Evolutionary conservation across 2,113 vertebrate genomes (phyloP), one percentile per base, ranked within the genome.

Genomic region (Rhegmatorhina hoffmannsi): DNA sequence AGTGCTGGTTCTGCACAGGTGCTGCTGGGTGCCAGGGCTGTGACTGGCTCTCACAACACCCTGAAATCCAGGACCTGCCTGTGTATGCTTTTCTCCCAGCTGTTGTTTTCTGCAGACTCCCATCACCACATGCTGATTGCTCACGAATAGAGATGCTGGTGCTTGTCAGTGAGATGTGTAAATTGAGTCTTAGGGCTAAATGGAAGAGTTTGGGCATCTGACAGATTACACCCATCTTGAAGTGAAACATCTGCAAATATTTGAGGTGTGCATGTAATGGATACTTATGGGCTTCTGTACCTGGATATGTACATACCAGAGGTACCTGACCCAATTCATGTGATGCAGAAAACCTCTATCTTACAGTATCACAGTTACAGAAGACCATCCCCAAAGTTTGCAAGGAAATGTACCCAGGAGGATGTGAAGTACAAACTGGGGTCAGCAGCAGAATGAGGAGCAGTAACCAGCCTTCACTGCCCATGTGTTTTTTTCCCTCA

Each of bases 291-390:
- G 17, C 33, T 59, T n/a, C 34, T 31, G 28, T 13, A 25, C 6
- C 7, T 0, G 3, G 16, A 13, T 43, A 7, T 13, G 11, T 46
- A n/a, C 0, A 0, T 14, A 23, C 33, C 6, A 17, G 59, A 3
- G 8, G 26, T 20, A 44, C n/a, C 26, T 11, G 34, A 36, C 2
- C 1, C 50, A 38, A 33, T 70, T 73, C 0, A 0, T 31, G 55
- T 28, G 14, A 33, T 24, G 44, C 2, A 7, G 49, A 60, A 69
- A 74, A 12, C 55, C 29, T 60, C 64, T 28, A 36, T 63, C 11
- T 40, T 34, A 17, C 3, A 6, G 11, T 50, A 55, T 64, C 17
- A 7, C 40, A 40, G 25, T 73, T 43, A 56, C 4, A 33, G 44
- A 38, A 73, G 13, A 60, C 31, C 3, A 2, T 40, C 52, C 63